These are phyloP conservation scores for Pelusios castaneus DNA, from an alignment of 2,113 vertebrate genomes.

Conservation along the genomic window DNA sequence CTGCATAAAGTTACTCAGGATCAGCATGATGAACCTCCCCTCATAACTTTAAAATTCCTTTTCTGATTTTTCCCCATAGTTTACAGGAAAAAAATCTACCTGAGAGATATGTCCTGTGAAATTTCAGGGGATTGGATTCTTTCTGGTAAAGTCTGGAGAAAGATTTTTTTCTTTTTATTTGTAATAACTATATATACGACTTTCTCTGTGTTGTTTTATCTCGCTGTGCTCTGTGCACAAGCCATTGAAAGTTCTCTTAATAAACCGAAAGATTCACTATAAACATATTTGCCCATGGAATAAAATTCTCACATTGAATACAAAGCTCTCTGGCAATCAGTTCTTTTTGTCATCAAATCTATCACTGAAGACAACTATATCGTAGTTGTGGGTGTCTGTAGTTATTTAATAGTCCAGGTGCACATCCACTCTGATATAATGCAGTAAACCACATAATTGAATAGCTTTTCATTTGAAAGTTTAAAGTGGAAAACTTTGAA, in stretches of 20 bases:
- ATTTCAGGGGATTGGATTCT: background rate
- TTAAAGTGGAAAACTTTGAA: constrained; percentile 15
- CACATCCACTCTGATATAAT: background rate
- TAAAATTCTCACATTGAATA: background rate
- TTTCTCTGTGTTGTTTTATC: background rate
- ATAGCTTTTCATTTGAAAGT: background rate
- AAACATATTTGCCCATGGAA: background rate
- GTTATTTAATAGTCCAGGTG: background rate
- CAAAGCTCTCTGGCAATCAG: background rate
- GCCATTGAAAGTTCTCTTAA: background rate
- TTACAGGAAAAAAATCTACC: background rate
- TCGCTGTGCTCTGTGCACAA: background rate
- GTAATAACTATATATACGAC: background rate
- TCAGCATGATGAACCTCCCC: background rate
- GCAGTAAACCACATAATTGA: constrained; percentile 17
- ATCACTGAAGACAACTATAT: background rate
- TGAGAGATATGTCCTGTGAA: background rate
- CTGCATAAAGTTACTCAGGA: background rate
- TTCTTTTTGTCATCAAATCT: background rate
- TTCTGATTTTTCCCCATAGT: background rate
- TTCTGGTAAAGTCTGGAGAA: background rate
- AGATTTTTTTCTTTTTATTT: background rate
- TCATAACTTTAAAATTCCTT: background rate
- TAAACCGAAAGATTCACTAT: background rate
- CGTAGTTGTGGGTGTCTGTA: background rate